Evolutionary conservation across 1,140 invertebrate species (phyloP).

Genomic region (Aphis craccivora): DNA sequence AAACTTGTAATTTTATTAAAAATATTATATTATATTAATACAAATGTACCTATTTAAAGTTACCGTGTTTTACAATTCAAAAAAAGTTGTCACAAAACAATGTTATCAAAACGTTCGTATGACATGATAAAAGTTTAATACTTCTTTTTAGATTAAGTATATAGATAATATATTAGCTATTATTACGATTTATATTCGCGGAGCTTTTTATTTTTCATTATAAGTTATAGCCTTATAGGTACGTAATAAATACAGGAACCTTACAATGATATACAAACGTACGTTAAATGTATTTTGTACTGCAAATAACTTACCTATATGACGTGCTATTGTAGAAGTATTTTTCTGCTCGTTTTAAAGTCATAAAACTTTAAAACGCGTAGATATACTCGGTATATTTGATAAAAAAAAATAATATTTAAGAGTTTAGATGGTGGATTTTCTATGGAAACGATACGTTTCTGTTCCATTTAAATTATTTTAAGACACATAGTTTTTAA

Average conservation of each 20-base stretch:
- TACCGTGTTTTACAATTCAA: neutral
- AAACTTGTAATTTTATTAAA: conserved; percentile 18
- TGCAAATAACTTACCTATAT: neutral
- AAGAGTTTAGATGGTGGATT: neutral
- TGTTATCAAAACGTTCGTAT: neutral
- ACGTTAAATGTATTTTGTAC: neutral
- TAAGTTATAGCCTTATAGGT: neutral
- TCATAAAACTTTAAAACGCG: too few relatives aligned
- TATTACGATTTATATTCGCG: neutral
- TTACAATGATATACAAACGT: neutral
- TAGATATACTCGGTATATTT: neutral
- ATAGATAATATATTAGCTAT: neutral
- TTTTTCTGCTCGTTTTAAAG: neutral
- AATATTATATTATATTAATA: neutral
- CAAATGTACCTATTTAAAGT: neutral
- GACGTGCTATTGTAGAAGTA: neutral
- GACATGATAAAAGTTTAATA: conserved; percentile 1
- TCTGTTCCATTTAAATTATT: neutral
- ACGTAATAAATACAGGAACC: neutral
- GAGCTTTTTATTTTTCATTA: neutral
- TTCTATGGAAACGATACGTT: neutral
- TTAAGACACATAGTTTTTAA: neutral
- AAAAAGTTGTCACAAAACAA: neutral
- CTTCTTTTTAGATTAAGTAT: neutral
- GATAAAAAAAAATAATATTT: neutral